Evolutionary conservation across 2,113 vertebrate species (phyloP), one percentile per base, ranked within the genome.

Genomic region (Phalacrocorax pelagicus): DNA sequence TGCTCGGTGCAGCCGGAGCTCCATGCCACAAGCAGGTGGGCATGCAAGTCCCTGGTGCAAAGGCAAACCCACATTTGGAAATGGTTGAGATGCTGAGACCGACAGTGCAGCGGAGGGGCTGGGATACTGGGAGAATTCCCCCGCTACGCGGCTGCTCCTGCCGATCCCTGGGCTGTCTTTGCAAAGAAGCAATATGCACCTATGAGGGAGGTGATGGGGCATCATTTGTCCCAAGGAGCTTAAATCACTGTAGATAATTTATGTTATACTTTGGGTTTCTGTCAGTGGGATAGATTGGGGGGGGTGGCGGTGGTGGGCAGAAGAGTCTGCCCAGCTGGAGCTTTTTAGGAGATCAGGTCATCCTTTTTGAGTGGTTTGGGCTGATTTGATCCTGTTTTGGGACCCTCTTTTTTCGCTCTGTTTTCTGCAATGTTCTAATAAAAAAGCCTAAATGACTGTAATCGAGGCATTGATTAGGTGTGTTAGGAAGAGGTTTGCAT

Each of bases 101-200:
- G 51, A 15, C 0, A 4, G 10, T 27, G 47, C n/a, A 62, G 34
- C 0, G 0, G 12, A 5, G 19, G 12, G 5, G 11, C 38, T 65
- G 55, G 36, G 32, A 26, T 36, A 12, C 29, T 26, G 46, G 55
- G 14, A 40, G 15, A 27, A 38, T 9, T 55, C 5, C 11, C 14
- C 7, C 5, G 8, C 29, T 40, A 12, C 47, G 29, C 32, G 46
- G 19, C 12, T 71, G 62, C 15, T 12, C 38, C 59, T 78, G 32
- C 63, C 54, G 44, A 14, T 51, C 22, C 46, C 47, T n/a, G 42
- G 10, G 15, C 8, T 42, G n/a, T 14, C 59, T 72, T 19, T 73
- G 11, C 49, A 19, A 29, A 47, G 51, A 13, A 66, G 36, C 42
- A 40, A 13, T 6, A 8, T 7, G 9, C 29, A 38, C 6, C 36